Percentiles rank a stretch among this genome's conserved stretches.
Evolutionary conservation across 1,140 invertebrate species (phyloP).

Genomic region (Diprion similis): DNA sequence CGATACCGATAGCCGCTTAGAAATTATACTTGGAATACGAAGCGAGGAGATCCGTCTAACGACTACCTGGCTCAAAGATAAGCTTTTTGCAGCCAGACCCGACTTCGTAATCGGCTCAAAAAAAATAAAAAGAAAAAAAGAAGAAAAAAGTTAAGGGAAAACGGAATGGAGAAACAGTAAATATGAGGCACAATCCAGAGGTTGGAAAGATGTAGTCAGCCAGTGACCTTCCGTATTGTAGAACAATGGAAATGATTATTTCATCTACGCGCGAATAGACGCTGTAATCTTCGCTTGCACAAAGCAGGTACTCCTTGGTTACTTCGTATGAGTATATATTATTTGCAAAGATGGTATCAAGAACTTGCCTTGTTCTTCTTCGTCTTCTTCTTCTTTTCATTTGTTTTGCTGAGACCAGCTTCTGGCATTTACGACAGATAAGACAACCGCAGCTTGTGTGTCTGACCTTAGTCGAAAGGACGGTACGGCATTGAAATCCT

Average conservation of each 20-base stretch:
- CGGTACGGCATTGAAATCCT: too few species aligned
- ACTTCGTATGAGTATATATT: neutral
- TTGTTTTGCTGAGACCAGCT: too few species aligned
- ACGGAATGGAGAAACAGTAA: too few species aligned
- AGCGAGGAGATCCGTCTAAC: neutral
- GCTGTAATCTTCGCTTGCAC: neutral
- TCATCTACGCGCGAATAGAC: neutral
- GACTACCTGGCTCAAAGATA: constrained; percentile 3
- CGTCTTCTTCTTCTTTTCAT: too few species aligned
- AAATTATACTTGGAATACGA: constrained; percentile 1
- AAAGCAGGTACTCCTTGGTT: neutral
- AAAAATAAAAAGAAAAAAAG: neutral
- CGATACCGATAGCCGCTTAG: neutral
- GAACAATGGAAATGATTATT: neutral
- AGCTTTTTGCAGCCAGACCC: neutral
- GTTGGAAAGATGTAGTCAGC: neutral
- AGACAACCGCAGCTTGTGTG: too few species aligned
- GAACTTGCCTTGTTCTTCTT: too few species aligned
- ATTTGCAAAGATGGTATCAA: neutral
- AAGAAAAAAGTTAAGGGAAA: too few species aligned
- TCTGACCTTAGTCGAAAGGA: too few species aligned
- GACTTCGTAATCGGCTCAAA: neutral
- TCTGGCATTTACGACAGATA: too few species aligned
- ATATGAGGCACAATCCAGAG: too few species aligned
- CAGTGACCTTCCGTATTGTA: neutral